Conservation (phyloP, 2,113 vertebrate genomes). For the Beaufortia kweichowensis region DNA sequence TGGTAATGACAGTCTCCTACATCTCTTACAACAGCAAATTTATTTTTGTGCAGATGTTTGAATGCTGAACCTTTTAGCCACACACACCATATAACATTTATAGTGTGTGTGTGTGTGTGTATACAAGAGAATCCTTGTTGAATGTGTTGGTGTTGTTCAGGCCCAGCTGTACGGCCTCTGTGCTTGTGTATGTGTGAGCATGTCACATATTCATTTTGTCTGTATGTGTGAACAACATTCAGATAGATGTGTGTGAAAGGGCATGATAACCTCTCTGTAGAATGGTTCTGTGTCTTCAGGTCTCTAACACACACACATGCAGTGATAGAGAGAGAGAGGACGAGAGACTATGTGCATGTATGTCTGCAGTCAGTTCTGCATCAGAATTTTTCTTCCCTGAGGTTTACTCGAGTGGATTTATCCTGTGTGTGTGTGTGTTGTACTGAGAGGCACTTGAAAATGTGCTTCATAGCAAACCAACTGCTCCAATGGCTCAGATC, state of each 20-base stretch:
- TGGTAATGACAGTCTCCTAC: background rate
- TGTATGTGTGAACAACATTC: background rate
- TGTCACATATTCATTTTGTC: background rate
- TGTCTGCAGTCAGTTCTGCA: background rate
- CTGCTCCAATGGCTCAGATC: slow-evolving; percentile 13
- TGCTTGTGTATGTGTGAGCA: background rate
- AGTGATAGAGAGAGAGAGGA: background rate
- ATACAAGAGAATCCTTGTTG: too few relatives aligned
- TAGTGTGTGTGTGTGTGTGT: too few relatives aligned
- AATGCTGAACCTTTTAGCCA: background rate
- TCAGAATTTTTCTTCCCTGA: background rate
- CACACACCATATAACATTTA: slow-evolving; percentile 4
- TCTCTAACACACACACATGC: background rate
- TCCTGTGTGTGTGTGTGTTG: slow-evolving; percentile 27
- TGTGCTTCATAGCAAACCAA: slow-evolving; percentile 3
- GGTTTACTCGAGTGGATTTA: background rate
- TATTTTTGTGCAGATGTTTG: slow-evolving; percentile 5
- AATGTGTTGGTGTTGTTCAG: slow-evolving; percentile 27
- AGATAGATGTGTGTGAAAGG: background rate
- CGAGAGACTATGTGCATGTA: slow-evolving; percentile 31
- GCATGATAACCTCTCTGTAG: background rate
- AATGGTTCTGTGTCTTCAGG: background rate
- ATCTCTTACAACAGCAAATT: background rate
- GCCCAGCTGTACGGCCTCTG: background rate
- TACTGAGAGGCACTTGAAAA: slow-evolving; percentile 35